phyloP scores from a whole-genome alignment of 2,113 vertebrate genomes.

The Etheostoma cragini region DNA sequence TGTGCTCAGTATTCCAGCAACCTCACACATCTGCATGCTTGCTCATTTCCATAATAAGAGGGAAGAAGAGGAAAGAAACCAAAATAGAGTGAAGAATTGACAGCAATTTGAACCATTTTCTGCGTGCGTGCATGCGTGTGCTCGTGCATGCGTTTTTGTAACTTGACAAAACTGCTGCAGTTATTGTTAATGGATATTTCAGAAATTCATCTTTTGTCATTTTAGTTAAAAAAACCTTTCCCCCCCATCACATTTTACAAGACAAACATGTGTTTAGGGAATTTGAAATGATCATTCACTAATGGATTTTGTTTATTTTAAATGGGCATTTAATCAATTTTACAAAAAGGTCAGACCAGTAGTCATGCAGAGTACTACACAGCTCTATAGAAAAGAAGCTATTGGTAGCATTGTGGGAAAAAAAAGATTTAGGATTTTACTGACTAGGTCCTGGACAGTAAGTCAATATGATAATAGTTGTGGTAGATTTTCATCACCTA shows the following conservation, averaged over 20 bases:
- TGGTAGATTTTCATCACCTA: too few relatives aligned
- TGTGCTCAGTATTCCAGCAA: constrained; percentile 74
- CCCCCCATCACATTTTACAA: background rate
- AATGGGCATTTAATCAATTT: background rate
- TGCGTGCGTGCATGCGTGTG: constrained; percentile 27
- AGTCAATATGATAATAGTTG: too few relatives aligned
- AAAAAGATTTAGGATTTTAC: background rate
- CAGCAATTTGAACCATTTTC: constrained; percentile 55
- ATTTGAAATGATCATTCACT: background rate
- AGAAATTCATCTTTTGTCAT: background rate
- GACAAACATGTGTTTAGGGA: background rate
- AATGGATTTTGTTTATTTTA: background rate
- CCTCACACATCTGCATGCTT: constrained; percentile 36
- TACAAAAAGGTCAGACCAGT: too few relatives aligned
- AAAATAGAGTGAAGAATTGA: constrained; percentile 30
- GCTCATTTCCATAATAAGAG: constrained; percentile 65
- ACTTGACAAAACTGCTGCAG: constrained; percentile 30
- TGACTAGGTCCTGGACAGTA: too few relatives aligned
- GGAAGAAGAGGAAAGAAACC: constrained; percentile 6
- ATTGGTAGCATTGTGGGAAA: background rate
- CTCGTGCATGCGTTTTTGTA: constrained; percentile 12
- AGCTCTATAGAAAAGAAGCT: background rate
- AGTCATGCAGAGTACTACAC: background rate
- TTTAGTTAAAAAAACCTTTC: background rate
- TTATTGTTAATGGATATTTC: constrained; percentile 24